Conservation (phyloP, 2,113 vertebrate genomes). For the Scomber japonicus region DNA sequence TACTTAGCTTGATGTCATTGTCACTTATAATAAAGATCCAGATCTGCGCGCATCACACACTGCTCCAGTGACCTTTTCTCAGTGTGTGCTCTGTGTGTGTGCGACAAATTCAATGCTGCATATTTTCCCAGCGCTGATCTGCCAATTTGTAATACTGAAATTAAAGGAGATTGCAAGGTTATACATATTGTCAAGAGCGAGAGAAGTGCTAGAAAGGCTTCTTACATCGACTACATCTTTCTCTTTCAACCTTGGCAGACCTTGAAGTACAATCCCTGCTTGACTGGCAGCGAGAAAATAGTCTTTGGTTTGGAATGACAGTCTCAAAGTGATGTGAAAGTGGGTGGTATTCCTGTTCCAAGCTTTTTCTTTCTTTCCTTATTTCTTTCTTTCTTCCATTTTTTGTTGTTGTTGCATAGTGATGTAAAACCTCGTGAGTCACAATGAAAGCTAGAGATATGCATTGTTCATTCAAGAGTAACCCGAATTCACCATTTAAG, state of each 20-base stretch:
- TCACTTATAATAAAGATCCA: slow-evolving; percentile 62
- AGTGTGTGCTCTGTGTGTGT: slow-evolving; percentile 19
- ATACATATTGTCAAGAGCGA: slow-evolving; percentile 32
- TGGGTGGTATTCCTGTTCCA: slow-evolving; percentile 36
- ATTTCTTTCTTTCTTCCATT: no score
- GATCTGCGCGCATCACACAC: slow-evolving; percentile 44
- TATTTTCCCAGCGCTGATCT: slow-evolving; percentile 15
- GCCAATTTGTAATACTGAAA: slow-evolving; percentile 44
- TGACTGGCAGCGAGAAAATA: slow-evolving; percentile 72
- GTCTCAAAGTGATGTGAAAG: slow-evolving; percentile 48
- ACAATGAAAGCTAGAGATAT: slow-evolving; percentile 14
- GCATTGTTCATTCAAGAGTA: slow-evolving; percentile 32
- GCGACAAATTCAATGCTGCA: slow-evolving; percentile 53
- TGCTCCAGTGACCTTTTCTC: slow-evolving; percentile 62
- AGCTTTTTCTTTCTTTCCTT: neutral
- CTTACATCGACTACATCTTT: slow-evolving; percentile 47
- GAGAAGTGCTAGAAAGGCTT: slow-evolving; percentile 26
- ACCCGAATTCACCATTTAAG: slow-evolving; percentile 8
- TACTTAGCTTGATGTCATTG: slow-evolving; percentile 49
- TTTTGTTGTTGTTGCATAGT: neutral
- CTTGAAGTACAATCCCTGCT: slow-evolving; percentile 59
- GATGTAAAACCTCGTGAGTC: slow-evolving; percentile 36
- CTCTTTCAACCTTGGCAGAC: slow-evolving; percentile 69
- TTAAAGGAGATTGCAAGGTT: slow-evolving; percentile 67
- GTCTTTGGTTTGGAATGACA: slow-evolving; percentile 59